These are phyloP conservation scores for Schizotus pectinicornis DNA, from an alignment of 2,888 invertebrate species.

Conservation along the genomic window DNA sequence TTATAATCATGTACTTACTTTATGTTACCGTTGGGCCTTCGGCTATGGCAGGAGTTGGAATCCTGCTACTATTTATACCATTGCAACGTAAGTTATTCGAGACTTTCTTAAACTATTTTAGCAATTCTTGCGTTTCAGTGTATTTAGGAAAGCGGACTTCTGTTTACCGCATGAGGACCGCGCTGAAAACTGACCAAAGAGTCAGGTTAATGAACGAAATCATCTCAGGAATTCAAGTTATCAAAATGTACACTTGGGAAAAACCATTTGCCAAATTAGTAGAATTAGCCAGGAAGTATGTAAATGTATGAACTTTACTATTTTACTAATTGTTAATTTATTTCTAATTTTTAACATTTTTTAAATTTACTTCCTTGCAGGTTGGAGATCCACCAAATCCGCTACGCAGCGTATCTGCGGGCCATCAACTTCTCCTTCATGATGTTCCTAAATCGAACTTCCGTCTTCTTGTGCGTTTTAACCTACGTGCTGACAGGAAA, in stretches of 20 bases:
- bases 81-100: slow-evolving; percentile 51
- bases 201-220: slow-evolving; percentile 90
- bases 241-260: slow-evolving; percentile 98
- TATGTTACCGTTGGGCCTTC: slow-evolving; percentile 62
- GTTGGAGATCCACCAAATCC: slow-evolving; percentile 71
- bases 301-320: slow-evolving; percentile 21
- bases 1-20: slow-evolving; percentile 73
- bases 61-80: slow-evolving; percentile 58
- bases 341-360: background rate
- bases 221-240: slow-evolving; percentile 85
- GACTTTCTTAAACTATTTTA: background rate
- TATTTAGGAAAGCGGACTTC: slow-evolving; percentile 75
- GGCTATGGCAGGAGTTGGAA: slow-evolving; percentile 61
- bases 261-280: slow-evolving; percentile 83
- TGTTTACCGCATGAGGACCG: slow-evolving; percentile 74
- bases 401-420: slow-evolving; percentile 72
- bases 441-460: slow-evolving; percentile 83
- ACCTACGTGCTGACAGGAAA: slow-evolving; percentile 72
- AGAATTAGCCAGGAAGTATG: slow-evolving; percentile 64
- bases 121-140: slow-evolving; percentile 44
- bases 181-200: slow-evolving; percentile 81
- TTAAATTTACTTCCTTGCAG: slow-evolving; percentile 52
- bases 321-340: background rate
- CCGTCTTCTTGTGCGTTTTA: slow-evolving; percentile 80
- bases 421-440: slow-evolving; percentile 79